Conservation (phyloP, 2,888 invertebrate species). For the Calameuta pallipes region DNA sequence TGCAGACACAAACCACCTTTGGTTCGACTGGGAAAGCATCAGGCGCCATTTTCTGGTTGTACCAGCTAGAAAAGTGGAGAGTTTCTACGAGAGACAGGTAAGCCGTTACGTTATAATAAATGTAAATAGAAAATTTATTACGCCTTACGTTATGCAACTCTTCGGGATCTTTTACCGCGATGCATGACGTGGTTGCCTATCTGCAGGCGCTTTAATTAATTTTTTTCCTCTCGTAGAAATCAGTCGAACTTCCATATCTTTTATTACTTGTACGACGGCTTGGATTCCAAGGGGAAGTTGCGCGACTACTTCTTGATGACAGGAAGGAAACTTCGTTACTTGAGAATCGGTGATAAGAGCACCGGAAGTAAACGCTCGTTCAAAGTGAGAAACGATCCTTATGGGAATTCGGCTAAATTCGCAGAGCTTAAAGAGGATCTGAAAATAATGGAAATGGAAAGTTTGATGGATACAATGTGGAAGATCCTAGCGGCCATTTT, state of each 20-base stretch:
- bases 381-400: conserved; percentile 75
- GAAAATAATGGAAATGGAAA: conserved; percentile 77
- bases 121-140: not conserved
- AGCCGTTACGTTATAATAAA: conserved; percentile 24
- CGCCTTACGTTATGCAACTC: not conserved
- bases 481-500: conserved; percentile 81
- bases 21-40: conserved; percentile 88
- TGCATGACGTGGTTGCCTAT: not conserved
- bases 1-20: conserved; percentile 86
- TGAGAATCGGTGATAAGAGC: conserved; percentile 73
- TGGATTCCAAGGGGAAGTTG: conserved; percentile 76
- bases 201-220: not conserved
- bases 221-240: conserved; percentile 69
- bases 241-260: conserved; percentile 92
- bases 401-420: conserved; percentile 74
- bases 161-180: not conserved
- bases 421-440: conserved; percentile 74
- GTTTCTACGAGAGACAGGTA: conserved; percentile 84
- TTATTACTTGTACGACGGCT: conserved; percentile 90
- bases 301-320: conserved; percentile 76
- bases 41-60: conserved; percentile 87
- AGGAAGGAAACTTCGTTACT: conserved; percentile 79
- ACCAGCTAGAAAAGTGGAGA: conserved; percentile 89
- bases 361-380: conserved; percentile 68
- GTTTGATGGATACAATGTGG: conserved; percentile 78